Evolutionary conservation across 2,797 vertebrate genomes (phyloP).

Genomic region (Neomorphus geoffroyi): DNA sequence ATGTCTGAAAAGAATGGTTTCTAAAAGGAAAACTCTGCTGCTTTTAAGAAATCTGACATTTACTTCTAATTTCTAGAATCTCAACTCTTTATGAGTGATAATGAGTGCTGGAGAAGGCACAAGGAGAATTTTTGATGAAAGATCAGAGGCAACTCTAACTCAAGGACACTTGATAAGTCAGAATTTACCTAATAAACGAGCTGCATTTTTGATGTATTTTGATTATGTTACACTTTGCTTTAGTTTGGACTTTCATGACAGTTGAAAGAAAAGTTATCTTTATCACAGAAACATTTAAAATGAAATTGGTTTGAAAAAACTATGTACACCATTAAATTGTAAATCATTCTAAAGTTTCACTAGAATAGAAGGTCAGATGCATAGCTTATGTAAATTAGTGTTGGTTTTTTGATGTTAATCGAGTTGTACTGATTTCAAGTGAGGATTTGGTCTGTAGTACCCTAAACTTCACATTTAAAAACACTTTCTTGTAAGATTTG

Average conservation of each 20-base stretch:
- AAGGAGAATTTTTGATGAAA: slow-evolving; percentile 55
- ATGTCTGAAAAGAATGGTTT: neutral
- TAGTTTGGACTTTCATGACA: slow-evolving; percentile 19
- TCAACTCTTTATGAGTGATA: slow-evolving; percentile 55
- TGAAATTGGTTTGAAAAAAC: slow-evolving; percentile 40
- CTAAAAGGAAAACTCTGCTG: neutral
- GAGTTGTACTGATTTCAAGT: neutral
- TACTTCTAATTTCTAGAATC: slow-evolving; percentile 44
- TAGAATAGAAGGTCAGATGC: slow-evolving; percentile 33
- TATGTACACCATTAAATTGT: neutral
- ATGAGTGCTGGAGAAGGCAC: slow-evolving; percentile 46
- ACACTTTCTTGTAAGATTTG: neutral
- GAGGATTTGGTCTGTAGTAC: neutral
- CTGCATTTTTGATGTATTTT: slow-evolving; percentile 41
- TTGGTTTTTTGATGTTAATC: slow-evolving; percentile 7
- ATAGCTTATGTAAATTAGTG: neutral
- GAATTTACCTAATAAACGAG: slow-evolving; percentile 65
- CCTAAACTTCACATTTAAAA: neutral
- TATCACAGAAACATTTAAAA: slow-evolving; percentile 55
- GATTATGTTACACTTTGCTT: slow-evolving; percentile 19
- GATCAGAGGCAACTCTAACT: slow-evolving; percentile 38
- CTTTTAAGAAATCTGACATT: slow-evolving; percentile 21
- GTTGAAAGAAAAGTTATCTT: slow-evolving; percentile 40
- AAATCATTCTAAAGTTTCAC: slow-evolving; percentile 22
- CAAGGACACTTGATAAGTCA: slow-evolving; percentile 44